Base-by-base conservation (phyloP, 2,797 vertebrate genomes). In the Characodon lateralis region DNA sequence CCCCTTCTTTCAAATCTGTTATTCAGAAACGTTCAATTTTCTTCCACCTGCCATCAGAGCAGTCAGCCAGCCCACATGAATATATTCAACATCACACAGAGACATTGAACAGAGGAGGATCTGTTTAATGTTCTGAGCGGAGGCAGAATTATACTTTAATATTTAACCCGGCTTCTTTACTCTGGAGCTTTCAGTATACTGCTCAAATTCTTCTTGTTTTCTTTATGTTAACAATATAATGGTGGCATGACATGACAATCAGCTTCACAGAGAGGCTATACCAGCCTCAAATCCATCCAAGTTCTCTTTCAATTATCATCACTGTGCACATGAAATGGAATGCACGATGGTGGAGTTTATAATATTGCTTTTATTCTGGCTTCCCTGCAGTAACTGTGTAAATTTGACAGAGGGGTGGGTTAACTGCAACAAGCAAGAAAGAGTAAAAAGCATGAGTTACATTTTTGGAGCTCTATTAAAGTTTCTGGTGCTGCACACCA, bases 11-110 rank as follows among this genome's bases (percentile, higher is more conserved):
- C 83, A 87, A 88, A 92, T 94, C 73, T 74, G 91, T 92, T 85
- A 88, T 94, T 94, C 89, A 94, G 93, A 92, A 91, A 92, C 83
- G 84, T 86, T 85, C 78, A 80, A 87, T 90, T 87, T 91, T 89
- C 84, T 89, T 90, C 87, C 90, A 90, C 84, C 91, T 91, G 80
- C 89, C 89, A 92, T 91, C 83, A 89, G 87, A 88, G 73, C 80
- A 85, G 86, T 82, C 89, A 89, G 83, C 69, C 77, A 83, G 82
- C 74, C 83, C 65, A 78, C 86, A 93, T 95, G 89, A 94, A 94
- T 95, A 92, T 89, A 92, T 92, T 94, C 84, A 93, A 79, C 90
- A 91, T 87, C 81, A 89, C 79, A 76, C 72, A 51, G 73, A 93
- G 81, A 85, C 74, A 72, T 68, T 41, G 74, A 92, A 89, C 83